Base-by-base conservation (phyloP, 1,140 invertebrate species). In the Sycobia sp. region DNA sequence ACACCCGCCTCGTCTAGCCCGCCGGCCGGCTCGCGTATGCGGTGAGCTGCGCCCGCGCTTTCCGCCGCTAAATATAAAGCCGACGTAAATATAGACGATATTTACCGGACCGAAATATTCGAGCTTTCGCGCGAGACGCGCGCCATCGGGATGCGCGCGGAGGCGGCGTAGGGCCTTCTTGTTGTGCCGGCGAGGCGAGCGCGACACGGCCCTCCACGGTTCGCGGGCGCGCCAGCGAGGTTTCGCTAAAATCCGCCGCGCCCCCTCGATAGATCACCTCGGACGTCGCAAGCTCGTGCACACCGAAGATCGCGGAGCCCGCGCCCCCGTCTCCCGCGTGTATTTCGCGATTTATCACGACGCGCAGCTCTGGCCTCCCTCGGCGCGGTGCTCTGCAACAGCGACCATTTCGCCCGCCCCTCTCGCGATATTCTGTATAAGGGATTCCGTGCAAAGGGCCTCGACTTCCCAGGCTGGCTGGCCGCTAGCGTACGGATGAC, bases 41-140 rank as follows among this genome's bases (percentile, higher is more conserved):
- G 75, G 74, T 69, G 72, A 72, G 73, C 71, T 66, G 67, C 18
- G 29, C 20, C 25, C 8, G 22, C 3, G n/a, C n/a, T n/a, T n/a
- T n/a, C 11, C 49, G 18, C 67, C 58, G 76, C 78, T 80, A 79
- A 78, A 79, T 79, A 77, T 80, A 80, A n/a, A 69, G 13, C 71
- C 38, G 29, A 67, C 74, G 72, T 75, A 78, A 80, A 79, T 80
- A 78, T 78, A 80, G 76, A 77, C 67, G 68, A 70, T 78, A 79
- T 79, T 76, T 77, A 77, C 74, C 75, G 72, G 69, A 71, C 70
- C 69, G 75, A 77, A 76, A 76, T 74, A 77, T 77, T 68, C 70
- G 56, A 67, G 68, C 65, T 74, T 73, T 74, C 64, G 68, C 67
- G 69, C 62, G 67, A 32, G 27, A 29, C 18, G 20, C 29, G 25